Evolutionary conservation across 2,797 vertebrate genomes (phyloP).

Genomic region (Hydrocynus forskahlii): DNA sequence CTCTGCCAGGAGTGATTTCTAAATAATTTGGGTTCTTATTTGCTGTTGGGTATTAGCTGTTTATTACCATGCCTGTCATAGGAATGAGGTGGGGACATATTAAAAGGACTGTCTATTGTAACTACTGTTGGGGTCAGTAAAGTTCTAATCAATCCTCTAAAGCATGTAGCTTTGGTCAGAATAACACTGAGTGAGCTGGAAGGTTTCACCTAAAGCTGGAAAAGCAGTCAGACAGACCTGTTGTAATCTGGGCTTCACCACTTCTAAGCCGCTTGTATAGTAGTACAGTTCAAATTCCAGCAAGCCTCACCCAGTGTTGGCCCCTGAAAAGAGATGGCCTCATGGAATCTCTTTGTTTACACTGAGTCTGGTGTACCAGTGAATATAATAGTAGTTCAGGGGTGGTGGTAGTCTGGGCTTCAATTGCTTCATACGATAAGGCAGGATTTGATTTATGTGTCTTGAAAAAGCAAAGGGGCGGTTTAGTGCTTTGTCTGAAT

Average conservation of each 20-base stretch:
- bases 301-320: not conserved
- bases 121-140: not conserved
- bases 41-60: not conserved
- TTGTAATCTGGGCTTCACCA: not conserved
- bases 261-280: not conserved
- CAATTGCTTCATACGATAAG: not conserved
- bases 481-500: not conserved
- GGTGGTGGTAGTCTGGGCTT: not conserved
- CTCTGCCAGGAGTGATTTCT: not conserved
- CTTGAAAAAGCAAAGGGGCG: not conserved
- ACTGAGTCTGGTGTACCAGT: not conserved
- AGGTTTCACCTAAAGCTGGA: not conserved
- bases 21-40: not conserved
- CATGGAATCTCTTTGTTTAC: not conserved
- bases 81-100: too few species aligned
- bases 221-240: not conserved
- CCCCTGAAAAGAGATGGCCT: not conserved
- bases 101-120: not conserved
- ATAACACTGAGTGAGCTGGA: not conserved
- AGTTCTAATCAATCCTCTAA: not conserved
- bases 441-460: not conserved
- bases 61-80: not conserved
- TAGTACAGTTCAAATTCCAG: constrained; percentile 3
- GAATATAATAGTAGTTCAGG: too few species aligned
- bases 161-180: not conserved